Evolutionary conservation across 1,140 invertebrate species (phyloP).

Genomic region (Linepithema humile): DNA sequence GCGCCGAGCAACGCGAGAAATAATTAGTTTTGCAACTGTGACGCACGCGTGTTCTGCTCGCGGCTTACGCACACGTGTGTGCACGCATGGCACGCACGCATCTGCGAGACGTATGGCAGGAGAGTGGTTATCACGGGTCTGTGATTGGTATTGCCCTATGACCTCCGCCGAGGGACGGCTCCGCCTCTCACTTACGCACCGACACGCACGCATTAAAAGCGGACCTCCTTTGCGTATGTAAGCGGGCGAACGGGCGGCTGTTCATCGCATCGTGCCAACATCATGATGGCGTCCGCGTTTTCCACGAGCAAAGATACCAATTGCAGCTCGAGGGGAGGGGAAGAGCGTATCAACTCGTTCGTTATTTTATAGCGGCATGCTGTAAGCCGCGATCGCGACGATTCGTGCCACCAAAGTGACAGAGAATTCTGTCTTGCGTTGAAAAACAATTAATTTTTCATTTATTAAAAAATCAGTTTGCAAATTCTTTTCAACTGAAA

Average conservation of each 20-base stretch:
- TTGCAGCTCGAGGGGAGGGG: background rate
- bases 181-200: constrained; percentile 78
- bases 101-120: constrained; percentile 51
- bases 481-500: background rate
- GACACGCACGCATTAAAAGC: constrained; percentile 65
- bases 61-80: background rate
- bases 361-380: background rate
- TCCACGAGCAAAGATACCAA: constrained; percentile 26
- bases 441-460: background rate
- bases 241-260: constrained; percentile 3
- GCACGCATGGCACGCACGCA: constrained; percentile 12
- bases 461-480: background rate
- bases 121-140: constrained; percentile 75
- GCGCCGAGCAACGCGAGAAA: constrained; percentile 30
- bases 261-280: background rate
- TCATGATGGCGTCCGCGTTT: constrained; percentile 11
- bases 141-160: constrained; percentile 79
- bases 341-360: constrained; percentile 8
- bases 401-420: background rate
- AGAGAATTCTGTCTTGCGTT: background rate
- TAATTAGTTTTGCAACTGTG: constrained; percentile 55
- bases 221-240: constrained; percentile 34
- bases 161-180: constrained; percentile 72
- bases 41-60: background rate
- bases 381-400: background rate